These are phyloP conservation scores for Pteria penguin DNA, from an alignment of 2,888 invertebrate genomes.

Conservation along the genomic window DNA sequence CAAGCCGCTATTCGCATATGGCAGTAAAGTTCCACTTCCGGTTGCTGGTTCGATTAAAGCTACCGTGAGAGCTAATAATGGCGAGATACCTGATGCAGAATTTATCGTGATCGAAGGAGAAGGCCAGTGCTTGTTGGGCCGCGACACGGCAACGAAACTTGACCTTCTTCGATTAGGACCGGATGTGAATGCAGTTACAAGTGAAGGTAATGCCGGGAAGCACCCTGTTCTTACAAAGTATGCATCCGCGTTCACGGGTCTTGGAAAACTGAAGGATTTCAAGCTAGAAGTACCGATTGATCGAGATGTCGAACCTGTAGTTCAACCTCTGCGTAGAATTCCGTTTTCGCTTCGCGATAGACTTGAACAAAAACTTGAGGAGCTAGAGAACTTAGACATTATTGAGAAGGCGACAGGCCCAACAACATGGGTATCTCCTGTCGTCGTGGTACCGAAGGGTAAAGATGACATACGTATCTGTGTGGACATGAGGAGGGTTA, in stretches of 20 bases:
- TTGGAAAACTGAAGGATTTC: slow-evolving; percentile 29
- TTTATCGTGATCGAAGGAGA: slow-evolving; percentile 35
- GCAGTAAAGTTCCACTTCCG: slow-evolving; percentile 19
- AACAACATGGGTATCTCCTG: slow-evolving; percentile 40
- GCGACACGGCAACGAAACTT: slow-evolving; percentile 21
- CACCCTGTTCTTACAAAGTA: background rate
- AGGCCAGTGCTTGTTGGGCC: slow-evolving; percentile 31
- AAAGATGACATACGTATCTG: slow-evolving; percentile 42
- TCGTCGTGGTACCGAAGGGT: slow-evolving; percentile 46
- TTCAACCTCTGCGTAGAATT: slow-evolving; percentile 24
- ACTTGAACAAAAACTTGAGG: slow-evolving; percentile 30
- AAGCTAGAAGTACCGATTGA: slow-evolving; percentile 33
- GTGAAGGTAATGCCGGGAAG: background rate
- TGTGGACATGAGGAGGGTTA: slow-evolving; percentile 32
- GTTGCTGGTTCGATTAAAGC: slow-evolving; percentile 35
- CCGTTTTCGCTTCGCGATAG: slow-evolving; percentile 16
- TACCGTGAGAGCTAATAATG: background rate
- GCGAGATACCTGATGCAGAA: slow-evolving; percentile 12
- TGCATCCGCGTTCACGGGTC: slow-evolving; percentile 5
- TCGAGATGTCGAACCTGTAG: slow-evolving; percentile 14
- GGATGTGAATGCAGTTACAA: background rate
- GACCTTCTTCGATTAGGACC: slow-evolving; percentile 9
- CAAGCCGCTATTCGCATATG: slow-evolving; percentile 31
- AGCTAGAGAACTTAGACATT: slow-evolving; percentile 39
- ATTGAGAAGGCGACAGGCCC: slow-evolving; percentile 41